phyloP scores from a whole-genome alignment of 2,113 vertebrate species.

The Hydropotes inermis region DNA sequence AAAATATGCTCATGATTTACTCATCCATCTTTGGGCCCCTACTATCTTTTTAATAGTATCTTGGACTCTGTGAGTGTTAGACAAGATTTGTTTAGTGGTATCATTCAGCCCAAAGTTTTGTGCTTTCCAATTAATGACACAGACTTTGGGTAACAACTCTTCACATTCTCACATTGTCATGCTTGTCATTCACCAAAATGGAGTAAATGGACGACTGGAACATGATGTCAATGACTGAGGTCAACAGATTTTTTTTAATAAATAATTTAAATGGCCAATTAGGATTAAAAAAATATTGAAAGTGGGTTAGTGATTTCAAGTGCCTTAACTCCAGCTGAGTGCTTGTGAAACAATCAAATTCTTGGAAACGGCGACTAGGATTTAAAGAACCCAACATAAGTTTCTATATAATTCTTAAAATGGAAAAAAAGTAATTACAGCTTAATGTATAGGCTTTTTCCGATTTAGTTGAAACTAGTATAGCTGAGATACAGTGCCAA shows the following conservation, averaged over 20 bases:
- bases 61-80: not conserved
- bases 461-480: not conserved
- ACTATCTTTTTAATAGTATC: not conserved
- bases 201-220: not conserved
- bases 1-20: not conserved
- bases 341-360: slow-evolving; percentile 40
- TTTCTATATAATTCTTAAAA: not conserved
- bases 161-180: not conserved
- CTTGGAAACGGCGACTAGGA: not conserved
- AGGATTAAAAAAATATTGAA: not conserved
- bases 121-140: slow-evolving; percentile 14
- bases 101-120: not conserved
- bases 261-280: slow-evolving; percentile 34
- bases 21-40: not conserved
- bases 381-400: slow-evolving; percentile 7
- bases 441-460: not conserved
- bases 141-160: not conserved
- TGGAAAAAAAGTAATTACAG: slow-evolving; percentile 30
- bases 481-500: slow-evolving; percentile 23
- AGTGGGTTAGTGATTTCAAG: slow-evolving; percentile 41
- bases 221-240: not conserved
- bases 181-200: slow-evolving; percentile 20
- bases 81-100: not conserved
- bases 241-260: slow-evolving; percentile 51
- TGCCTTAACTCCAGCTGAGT: slow-evolving; percentile 16